Conservation (phyloP, 2,797 vertebrate species). For the Brotula barbata region DNA sequence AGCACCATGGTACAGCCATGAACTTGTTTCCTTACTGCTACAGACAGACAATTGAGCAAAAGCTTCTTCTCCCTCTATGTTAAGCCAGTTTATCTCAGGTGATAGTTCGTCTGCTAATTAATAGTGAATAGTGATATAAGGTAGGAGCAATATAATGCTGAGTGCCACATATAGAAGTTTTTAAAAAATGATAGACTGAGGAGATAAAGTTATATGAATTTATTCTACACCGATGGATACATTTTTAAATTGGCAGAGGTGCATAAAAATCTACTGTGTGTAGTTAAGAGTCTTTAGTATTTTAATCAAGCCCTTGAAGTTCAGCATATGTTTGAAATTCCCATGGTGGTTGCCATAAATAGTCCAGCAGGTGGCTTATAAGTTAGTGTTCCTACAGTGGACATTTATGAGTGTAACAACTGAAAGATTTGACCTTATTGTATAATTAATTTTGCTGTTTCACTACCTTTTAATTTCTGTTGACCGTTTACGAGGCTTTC, state of each 20-base stretch:
- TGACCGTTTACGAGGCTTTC: neutral
- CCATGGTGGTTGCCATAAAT: neutral
- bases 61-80: constrained; percentile 34
- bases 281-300: constrained; percentile 1
- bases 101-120: too few relatives aligned
- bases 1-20: constrained; percentile 9
- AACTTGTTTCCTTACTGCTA: constrained; percentile 37
- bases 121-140: too few relatives aligned
- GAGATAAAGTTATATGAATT: constrained; percentile 1
- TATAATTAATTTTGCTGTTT: neutral
- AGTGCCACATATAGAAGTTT: too few relatives aligned
- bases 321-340: neutral
- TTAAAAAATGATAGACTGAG: constrained; percentile 7
- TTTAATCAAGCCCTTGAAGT: constrained; percentile 6
- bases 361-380: neutral
- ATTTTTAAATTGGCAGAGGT: constrained; percentile 8
- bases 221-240: constrained; percentile 2
- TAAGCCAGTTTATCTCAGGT: constrained; percentile 27
- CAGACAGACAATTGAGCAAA: constrained; percentile 19
- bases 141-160: too few relatives aligned
- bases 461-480: neutral
- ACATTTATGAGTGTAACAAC: constrained; percentile 8
- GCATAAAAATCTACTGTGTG: constrained; percentile 7
- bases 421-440: neutral
- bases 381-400: neutral